Conservation (phyloP, 2,888 invertebrate species). For the Zygogramma bicolorata region DNA sequence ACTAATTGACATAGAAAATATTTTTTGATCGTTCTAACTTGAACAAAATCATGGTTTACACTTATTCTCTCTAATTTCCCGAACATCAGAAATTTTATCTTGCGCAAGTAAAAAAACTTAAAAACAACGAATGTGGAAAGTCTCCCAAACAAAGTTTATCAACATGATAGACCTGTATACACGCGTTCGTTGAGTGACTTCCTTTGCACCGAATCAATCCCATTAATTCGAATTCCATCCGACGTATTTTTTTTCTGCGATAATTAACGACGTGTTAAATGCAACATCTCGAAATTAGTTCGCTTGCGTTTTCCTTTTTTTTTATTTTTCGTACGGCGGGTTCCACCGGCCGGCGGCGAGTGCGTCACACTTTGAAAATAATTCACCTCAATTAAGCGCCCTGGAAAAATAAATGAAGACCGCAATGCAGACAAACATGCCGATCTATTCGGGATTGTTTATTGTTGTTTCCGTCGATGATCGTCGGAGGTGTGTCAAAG, state of each 20-base stretch:
- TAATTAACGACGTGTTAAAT: conserved; percentile 32
- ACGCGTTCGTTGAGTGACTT: neutral
- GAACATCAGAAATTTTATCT: too few species aligned
- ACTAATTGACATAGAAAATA: too few species aligned
- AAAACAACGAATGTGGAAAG: too few species aligned
- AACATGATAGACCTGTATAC: too few species aligned
- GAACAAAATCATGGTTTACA: too few species aligned
- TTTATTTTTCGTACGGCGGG: neutral
- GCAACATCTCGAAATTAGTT: conserved; percentile 21
- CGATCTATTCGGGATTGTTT: conserved; percentile 26
- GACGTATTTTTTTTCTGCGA: conserved; percentile 16
- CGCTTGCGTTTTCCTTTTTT: neutral
- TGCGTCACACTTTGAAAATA: conserved; percentile 36
- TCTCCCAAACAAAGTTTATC: too few species aligned
- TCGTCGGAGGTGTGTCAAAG: neutral
- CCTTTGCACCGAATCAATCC: neutral
- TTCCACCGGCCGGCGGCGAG: neutral
- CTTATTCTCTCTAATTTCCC: too few species aligned
- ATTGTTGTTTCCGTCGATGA: conserved; percentile 26
- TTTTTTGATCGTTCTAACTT: too few species aligned
- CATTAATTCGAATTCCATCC: neutral
- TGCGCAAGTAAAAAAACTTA: too few species aligned
- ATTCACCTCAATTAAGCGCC: conserved; percentile 31
- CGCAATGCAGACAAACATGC: conserved; percentile 24
- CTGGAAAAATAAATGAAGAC: conserved; percentile 30